Percentiles rank a stretch among this genome's conserved stretches.
Conservation (phyloP, 2,888 invertebrate species). For the Cosmia trapezina region DNA sequence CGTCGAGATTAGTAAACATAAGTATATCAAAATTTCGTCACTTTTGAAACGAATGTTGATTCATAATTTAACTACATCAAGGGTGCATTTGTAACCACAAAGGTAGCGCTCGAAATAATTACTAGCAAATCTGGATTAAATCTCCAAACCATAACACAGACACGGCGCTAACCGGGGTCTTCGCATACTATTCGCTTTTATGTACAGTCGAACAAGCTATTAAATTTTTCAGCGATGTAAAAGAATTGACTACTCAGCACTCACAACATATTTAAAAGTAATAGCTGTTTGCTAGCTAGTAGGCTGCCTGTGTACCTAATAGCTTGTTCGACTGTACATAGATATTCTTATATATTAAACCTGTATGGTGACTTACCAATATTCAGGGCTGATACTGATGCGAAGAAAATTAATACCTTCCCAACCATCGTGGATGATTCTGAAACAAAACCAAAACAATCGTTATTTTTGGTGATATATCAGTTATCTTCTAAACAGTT, state of each 20-base stretch:
- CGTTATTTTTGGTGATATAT: not conserved
- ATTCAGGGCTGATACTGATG: conserved; percentile 76
- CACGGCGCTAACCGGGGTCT: not conserved
- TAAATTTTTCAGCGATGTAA: not conserved
- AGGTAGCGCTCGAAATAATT: not conserved
- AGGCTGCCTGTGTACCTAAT: not conserved
- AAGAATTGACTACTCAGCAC: not conserved
- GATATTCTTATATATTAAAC: no score
- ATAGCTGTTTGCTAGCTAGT: not conserved
- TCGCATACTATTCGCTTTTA: not conserved
- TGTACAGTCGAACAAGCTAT: not conserved
- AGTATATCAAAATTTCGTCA: not conserved
- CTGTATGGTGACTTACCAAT: conserved; percentile 74
- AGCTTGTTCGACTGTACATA: not conserved
- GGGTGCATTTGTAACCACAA: not conserved
- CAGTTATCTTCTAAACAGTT: not conserved
- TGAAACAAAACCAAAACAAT: conserved; percentile 74
- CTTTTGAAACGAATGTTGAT: not conserved
- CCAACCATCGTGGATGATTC: conserved; percentile 75
- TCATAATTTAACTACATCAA: not conserved
- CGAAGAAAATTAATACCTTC: conserved; percentile 73
- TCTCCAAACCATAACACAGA: not conserved
- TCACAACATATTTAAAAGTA: no score
- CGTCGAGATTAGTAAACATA: no score
- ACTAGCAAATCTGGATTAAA: not conserved